Base-by-base conservation (phyloP, 2,113 vertebrate species). In the Girardinichthys multiradiatus region DNA sequence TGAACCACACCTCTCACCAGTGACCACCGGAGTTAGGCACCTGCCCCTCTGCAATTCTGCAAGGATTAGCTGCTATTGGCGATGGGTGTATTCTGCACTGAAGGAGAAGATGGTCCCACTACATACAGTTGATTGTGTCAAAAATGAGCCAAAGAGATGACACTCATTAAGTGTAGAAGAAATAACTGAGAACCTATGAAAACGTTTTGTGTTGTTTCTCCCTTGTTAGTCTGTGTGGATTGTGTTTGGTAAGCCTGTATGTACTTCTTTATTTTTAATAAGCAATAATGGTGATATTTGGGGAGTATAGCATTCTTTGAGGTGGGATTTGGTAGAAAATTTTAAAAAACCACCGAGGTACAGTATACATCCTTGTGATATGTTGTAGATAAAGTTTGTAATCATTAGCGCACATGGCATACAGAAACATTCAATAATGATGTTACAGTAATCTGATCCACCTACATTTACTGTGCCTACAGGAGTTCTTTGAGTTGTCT, bases 401-500 rank as follows among this genome's bases (percentile, higher is more conserved):
- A 76, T 72, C 45, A 80, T 83, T 64, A 33, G 72, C 21, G 3
- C 48, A 62, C 72, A 63, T 59, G 37, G 42, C 30, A n/a, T 12
- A 48, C 61, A 48, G 30, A 61, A 45, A 30, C 68, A 60, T 7
- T 13, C 28, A 2, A 24, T 74, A 76, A 64, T 67, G 68, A 77
- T 24, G 64, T 27, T 66, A 62, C 31, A 2, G 81, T 83, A 86
- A 89, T 59, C 26, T 29, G 80, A 87, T 60, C 13, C 27, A 1
- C 39, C 31, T 39, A 4, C 28, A 57, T 75, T 90, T 86, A 86
- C 54, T 74, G 64, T 42, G 39, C 81, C 59, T 70, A 74, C 64
- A 30, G 63, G 77, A 84, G 82, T 84, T 88, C 64, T 84, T 39
- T 24, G 78, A 57, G 27, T 5, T 68, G 51, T n/a, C 28, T 78